Evolutionary conservation across 2,113 vertebrate genomes (phyloP), one percentile per base, ranked within the genome.

Genomic region (Diphyllodes magnificus): DNA sequence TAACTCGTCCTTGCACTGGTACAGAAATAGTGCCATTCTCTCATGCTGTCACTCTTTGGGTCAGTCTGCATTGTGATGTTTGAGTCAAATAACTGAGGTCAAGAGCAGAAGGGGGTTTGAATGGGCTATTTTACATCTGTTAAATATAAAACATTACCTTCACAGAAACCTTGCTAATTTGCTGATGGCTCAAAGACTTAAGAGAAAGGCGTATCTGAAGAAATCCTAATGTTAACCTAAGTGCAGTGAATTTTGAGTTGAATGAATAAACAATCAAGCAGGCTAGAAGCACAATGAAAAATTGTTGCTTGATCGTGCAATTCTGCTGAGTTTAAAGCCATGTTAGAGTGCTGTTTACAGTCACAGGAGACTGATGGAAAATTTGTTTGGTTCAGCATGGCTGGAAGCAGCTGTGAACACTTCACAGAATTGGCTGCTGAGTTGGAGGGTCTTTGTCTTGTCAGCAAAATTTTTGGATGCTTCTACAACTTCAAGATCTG

Each of bases 331-430:
- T 76, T 87, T 90, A 85, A 91, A 90, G 40, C 11, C 70, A 15
- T 35, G 15, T 80, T 94, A 76, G 13, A 75, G 49, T 72, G 66
- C 17, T 95, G 66, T 47, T 94, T 76, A 31, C 61, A 90, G 63
- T 88, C 90, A 93, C 22, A 27, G 37, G 23, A 94, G 50, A 69
- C 23, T 65, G 66, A 53, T 12, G 4, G 83, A 90, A 92, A 88
- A 90, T 72, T 69, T 85, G 22, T 79, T 95, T 82, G 59, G 59
- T 95, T 94, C 68, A 92, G 90, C 31, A 33, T 86, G 85, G 75
- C 15, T 88, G 53, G 79, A 94, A 94, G 85, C 95, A 96, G 85
- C 92, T 96, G 95, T 72, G 80, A 96, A 59, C 88, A 94, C 85
- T 96, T 93, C 57, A 96, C 57, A 90, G 63, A 92, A 54, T 1